These are phyloP conservation scores for Maniola hyperantus DNA, from an alignment of 2,888 invertebrate species.

Conservation along the genomic window DNA sequence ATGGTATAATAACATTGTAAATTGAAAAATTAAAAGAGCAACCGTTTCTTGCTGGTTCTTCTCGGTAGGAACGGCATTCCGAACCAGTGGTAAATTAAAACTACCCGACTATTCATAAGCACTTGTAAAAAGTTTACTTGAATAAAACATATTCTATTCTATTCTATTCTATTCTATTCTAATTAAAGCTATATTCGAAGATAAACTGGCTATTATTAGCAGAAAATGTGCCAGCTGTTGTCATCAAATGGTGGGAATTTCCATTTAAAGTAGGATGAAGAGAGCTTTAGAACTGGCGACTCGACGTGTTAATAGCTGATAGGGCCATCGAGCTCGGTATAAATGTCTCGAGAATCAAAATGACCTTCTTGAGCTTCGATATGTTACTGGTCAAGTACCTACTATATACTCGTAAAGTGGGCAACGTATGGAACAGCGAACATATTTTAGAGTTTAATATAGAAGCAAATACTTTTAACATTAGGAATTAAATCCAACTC, in stretches of 20 bases:
- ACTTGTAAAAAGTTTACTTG: too few relatives aligned
- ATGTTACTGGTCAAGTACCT: constrained; percentile 1
- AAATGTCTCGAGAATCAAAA: constrained; percentile 59
- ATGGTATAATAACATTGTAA: too few relatives aligned
- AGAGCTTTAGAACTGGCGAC: constrained; percentile 62
- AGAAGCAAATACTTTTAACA: not conserved
- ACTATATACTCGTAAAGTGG: not conserved
- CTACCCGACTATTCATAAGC: too few relatives aligned
- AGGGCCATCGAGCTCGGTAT: constrained; percentile 67
- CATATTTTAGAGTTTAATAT: not conserved
- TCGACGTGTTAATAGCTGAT: constrained; percentile 73
- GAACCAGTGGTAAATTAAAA: too few relatives aligned
- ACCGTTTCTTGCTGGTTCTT: too few relatives aligned
- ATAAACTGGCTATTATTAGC: not conserved
- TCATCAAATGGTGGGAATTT: constrained; percentile 47
- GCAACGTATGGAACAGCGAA: not conserved
- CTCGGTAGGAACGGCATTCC: too few relatives aligned
- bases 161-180: not conserved
- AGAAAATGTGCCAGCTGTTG: not conserved
- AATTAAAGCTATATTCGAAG: constrained; percentile 1
- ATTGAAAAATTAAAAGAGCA: too few relatives aligned
- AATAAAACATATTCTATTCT: too few relatives aligned
- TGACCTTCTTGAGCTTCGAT: constrained; percentile 48
- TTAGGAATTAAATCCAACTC: too few relatives aligned
- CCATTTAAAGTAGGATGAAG: constrained; percentile 67